Base-by-base conservation (phyloP, 2,797 vertebrate genomes). In the Brotogeris chrysoptera region DNA sequence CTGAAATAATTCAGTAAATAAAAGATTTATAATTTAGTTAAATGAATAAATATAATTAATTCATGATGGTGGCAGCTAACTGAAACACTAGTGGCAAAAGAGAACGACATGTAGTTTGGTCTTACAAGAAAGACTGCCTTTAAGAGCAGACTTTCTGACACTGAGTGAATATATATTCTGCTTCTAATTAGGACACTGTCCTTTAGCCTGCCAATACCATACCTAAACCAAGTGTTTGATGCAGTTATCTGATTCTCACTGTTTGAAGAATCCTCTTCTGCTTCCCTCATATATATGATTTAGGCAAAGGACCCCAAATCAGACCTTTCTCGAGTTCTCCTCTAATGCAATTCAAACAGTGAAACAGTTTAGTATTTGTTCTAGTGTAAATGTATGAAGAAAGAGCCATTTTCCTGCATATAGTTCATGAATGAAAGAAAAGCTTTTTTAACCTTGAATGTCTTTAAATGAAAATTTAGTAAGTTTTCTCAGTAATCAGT, bases 401-500 rank as follows among this genome's bases (percentile, higher is more conserved):
- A 89, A 73, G 82, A 39, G 27, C 16, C 27, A 23, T 83, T 90
- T 44, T 66, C 32, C 11, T 91, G 53, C 13, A 82, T 17, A 79
- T 43, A 30, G 23, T 71, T 24, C 85, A 64, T 46, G 82, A 92
- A 57, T 71, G 66, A 79, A 92, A 91, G 83, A 79, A 94, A 80
- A 76, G 52, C 43, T 91, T 84, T 87, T 84, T 69, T 88, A 90
- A 93, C 59, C 88, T 93, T 83, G 77, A 72, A 80, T 7, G 39
- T 86, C 81, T 92, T 94, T 36, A 21, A 92, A 94, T 69, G 47
- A 88, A 94, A 96, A 86, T 38, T 38, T 74, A 52, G 14, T 89
- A 71, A 69, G 39, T 82, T 93, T 77, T 60, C 43, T 69, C 34
- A 25, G n/a, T 79, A 85, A 88, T 68, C 50, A 49, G 73, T 71